Base-by-base conservation (phyloP, 2,888 invertebrate genomes). In the Papilio demoleus region DNA sequence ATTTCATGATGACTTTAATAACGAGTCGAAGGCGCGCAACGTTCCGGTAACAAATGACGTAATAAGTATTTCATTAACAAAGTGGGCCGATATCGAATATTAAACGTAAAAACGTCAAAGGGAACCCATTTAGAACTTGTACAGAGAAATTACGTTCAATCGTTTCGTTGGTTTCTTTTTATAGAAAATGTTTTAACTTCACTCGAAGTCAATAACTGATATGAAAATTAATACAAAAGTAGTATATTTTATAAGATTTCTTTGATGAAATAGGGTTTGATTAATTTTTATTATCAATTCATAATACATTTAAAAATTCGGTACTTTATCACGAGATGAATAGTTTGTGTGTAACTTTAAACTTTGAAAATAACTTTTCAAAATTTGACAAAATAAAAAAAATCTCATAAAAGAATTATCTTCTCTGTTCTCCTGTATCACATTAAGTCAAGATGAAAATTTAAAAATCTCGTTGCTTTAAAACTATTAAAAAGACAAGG, bases 111-210 rank as follows among this genome's bases (percentile, higher is more conserved):
- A n/a, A 53, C 24, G 24, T 53, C 53, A 53, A 53, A 50, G 24
- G 22, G 27, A 53, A 53, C n/a, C 8, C 27, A 27, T n/a, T 27
- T 27, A 27, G 27, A 53, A 53, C n/a, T 8, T 27, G 2, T 24
- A 50, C 4, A 53, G 5, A 27, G 27, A 14, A 27, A 27, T 53
- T 53, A 53, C 53, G 14, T 53, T 50, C 24, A 24, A 27, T 53
- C 14, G 27, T 2, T 27, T n/a, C 8, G 27, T 4, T n/a, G 53
- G 53, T 53, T 53, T 53, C 53, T 53, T 53, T n/a, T 53, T 27
- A 14, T 27, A n/a, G 53, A 53, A 50, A 50, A n/a, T 53, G 2
- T 53, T 27, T 53, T 27, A 53, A 27, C 27, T n/a, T 53, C n/a
- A 27, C n/a, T n/a, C 31, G 9, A n/a, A 1, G 0, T 5, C 12